These are phyloP conservation scores for Heliocidaris tuberculata DNA, from an alignment of 35 echinoderm and acorn worm species.

Conservation along the genomic window DNA sequence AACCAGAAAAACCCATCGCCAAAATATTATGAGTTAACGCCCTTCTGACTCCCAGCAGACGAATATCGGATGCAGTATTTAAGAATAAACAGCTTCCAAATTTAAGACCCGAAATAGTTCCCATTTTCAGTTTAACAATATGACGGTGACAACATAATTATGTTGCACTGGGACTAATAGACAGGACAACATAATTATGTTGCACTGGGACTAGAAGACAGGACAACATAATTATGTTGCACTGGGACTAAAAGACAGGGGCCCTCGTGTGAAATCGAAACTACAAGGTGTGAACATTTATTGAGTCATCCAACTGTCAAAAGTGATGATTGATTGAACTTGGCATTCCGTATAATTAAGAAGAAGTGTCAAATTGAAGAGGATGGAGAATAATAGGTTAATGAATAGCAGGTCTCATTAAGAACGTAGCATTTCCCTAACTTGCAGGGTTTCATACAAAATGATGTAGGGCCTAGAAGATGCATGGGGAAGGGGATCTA, in stretches of 20 bases:
- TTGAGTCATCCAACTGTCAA: not conserved
- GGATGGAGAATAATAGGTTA: not conserved
- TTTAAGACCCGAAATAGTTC: not conserved
- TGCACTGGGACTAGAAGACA: not conserved
- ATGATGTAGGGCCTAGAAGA: too few species aligned
- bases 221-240: not conserved
- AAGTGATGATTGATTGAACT: constrained; percentile 10
- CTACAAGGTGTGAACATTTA: not conserved
- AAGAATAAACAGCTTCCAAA: not conserved
- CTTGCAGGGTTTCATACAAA: not conserved
- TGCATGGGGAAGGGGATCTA: too few species aligned
- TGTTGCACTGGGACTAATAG: not conserved
- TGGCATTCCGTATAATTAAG: not conserved
- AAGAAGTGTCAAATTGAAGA: not conserved
- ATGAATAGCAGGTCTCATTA: not conserved
- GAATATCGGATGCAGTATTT: not conserved
- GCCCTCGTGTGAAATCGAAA: not conserved
- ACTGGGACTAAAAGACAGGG: not conserved
- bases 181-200: not conserved
- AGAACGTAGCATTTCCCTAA: not conserved
- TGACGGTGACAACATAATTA: not conserved
- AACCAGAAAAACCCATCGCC: not conserved
- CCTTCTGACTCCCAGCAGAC: not conserved
- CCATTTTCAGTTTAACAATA: not conserved
- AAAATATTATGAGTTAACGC: not conserved